These are phyloP conservation scores for Neodontobutis hainanensis DNA, from an alignment of 2,113 vertebrate genomes.

Conservation along the genomic window DNA sequence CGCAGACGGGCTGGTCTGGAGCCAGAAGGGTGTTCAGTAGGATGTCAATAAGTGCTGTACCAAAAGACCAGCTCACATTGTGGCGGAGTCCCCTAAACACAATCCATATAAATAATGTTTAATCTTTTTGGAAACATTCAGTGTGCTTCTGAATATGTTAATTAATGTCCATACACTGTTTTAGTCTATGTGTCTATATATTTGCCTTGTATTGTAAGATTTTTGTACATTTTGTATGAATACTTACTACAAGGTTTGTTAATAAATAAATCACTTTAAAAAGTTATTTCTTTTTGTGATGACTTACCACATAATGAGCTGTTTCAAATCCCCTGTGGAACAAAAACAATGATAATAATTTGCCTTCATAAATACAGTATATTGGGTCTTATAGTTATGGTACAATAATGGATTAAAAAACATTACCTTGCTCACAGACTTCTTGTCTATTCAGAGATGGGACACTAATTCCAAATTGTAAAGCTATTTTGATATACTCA, in stretches of 20 bases:
- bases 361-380: background rate
- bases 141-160: no score
- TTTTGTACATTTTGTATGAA: no score
- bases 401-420: background rate
- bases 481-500: conserved; percentile 67
- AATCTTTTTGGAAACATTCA: no score
- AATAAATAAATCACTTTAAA: background rate
- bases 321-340: conserved; percentile 80
- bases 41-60: conserved; percentile 69
- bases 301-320: conserved; percentile 84
- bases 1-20: conserved; percentile 44
- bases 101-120: background rate
- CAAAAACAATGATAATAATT: conserved; percentile 11
- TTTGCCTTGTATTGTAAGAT: no score
- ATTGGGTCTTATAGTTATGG: background rate
- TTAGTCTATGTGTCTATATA: no score
- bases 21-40: conserved; percentile 62
- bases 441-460: conserved; percentile 64
- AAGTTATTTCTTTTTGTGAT: background rate
- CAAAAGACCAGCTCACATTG: conserved; percentile 82
- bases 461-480: conserved; percentile 72
- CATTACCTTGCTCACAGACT: conserved; percentile 76
- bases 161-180: no score
- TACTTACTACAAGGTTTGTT: no score
- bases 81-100: conserved; percentile 77